A percentile compares a stretch with the other conserved stretches of the same genome.
These are phyloP conservation scores for Sarotherodon lohbergeri DNA, from an alignment of 2,113 vertebrate genomes.

Conservation along the genomic window DNA sequence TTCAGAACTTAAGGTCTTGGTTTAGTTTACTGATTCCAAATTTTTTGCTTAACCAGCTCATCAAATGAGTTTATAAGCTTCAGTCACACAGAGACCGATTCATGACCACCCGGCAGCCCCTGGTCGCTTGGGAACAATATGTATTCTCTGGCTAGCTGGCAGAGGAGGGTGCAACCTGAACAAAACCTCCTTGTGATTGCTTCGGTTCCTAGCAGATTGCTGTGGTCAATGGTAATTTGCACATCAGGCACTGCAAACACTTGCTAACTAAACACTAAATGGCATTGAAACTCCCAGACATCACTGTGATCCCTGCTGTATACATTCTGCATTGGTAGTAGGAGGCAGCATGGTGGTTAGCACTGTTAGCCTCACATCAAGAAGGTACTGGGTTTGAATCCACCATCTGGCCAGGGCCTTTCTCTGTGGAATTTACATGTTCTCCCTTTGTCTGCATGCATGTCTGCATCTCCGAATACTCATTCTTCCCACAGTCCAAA, in stretches of 20 bases:
- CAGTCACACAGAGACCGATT: not conserved
- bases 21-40: not conserved
- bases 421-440: not conserved
- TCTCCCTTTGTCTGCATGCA: not conserved
- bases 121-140: not conserved
- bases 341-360: not conserved
- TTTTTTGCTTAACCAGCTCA: not conserved
- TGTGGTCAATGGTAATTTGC: not conserved
- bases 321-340: not conserved
- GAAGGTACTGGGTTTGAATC: not conserved
- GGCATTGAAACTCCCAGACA: not conserved
- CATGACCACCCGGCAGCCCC: not conserved
- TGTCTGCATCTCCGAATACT: not conserved
- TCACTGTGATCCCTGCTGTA: not conserved
- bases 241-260: not conserved
- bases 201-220: accelerated
- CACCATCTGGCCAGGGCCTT: not conserved
- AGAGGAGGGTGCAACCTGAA: not conserved
- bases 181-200: not conserved
- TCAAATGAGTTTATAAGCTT: not conserved
- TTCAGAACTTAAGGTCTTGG: not conserved
- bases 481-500: not conserved
- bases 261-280: not conserved
- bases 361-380: not conserved
- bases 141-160: not conserved